Percentiles rank a stretch among this genome's conserved stretches.
Conservation (phyloP, 2,113 vertebrate genomes). For the Capreolus pygargus region DNA sequence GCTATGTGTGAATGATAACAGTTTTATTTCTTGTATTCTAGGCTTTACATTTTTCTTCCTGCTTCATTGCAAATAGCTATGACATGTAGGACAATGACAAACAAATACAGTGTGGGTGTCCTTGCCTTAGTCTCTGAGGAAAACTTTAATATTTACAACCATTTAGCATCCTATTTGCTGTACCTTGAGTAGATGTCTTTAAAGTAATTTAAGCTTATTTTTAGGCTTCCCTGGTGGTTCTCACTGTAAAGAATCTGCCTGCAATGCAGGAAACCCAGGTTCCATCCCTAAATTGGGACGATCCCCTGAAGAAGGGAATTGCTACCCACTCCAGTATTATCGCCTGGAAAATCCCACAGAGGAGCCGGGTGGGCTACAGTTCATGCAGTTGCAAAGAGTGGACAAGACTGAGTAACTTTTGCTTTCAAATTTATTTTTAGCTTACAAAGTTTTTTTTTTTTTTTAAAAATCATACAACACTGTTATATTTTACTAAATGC, state of each 20-base stretch:
- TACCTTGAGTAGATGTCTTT: not conserved
- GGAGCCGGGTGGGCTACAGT: not conserved
- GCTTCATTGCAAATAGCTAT: not conserved
- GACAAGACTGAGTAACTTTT: not conserved
- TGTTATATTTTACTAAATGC: not conserved
- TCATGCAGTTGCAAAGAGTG: not conserved
- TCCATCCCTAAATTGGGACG: not conserved
- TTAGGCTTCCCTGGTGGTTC: not conserved
- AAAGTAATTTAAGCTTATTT: not conserved
- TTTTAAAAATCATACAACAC: not conserved
- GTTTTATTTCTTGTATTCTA: not conserved
- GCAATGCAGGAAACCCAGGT: not conserved
- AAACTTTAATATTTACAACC: not conserved
- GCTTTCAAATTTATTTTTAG: not conserved
- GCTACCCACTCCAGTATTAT: not conserved
- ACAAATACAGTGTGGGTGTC: not conserved
- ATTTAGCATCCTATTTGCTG: not conserved
- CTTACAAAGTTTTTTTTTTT: not conserved
- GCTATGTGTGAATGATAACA: not conserved
- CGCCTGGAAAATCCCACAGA: not conserved
- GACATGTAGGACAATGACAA: not conserved
- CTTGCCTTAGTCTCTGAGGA: not conserved
- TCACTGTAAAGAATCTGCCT: not conserved
- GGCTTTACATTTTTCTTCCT: not conserved
- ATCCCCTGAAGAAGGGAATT: not conserved